phyloP scores from a whole-genome alignment of 2,888 invertebrate genomes.

The Drosophila subsilvestris region DNA sequence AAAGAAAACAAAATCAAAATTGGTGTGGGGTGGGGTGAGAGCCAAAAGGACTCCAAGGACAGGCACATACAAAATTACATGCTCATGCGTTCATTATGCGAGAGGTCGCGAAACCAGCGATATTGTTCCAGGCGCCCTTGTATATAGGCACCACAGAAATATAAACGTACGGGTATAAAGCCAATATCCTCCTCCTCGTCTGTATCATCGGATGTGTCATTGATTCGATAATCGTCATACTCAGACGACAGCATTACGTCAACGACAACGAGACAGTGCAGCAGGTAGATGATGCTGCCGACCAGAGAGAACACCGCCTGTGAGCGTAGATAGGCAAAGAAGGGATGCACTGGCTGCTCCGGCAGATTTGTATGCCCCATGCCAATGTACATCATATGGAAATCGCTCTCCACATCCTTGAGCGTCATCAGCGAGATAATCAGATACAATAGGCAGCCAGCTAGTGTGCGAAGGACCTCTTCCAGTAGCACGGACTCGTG shows the following conservation, averaged over 20 bases:
- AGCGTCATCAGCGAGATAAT: slow-evolving; percentile 46
- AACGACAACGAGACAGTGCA: slow-evolving; percentile 51
- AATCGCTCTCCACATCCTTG: slow-evolving; percentile 38
- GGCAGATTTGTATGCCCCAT: not conserved
- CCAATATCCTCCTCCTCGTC: not conserved
- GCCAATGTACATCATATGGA: slow-evolving; percentile 28
- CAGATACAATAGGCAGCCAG: slow-evolving; percentile 30
- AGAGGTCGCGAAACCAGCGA: slow-evolving; percentile 52
- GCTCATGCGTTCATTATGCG: not conserved
- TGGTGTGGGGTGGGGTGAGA: too few species aligned
- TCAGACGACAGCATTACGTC: slow-evolving; percentile 54
- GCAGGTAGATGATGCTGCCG: slow-evolving; percentile 40
- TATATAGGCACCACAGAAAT: slow-evolving; percentile 22
- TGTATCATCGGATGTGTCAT: not conserved
- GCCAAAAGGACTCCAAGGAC: not conserved
- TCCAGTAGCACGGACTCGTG: slow-evolving; percentile 1
- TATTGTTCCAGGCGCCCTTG: slow-evolving; percentile 32
- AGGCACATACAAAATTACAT: not conserved
- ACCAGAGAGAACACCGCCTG: slow-evolving; percentile 40
- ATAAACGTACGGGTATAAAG: slow-evolving; percentile 37
- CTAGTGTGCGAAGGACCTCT: slow-evolving; percentile 39
- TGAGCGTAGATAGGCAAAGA: slow-evolving; percentile 31
- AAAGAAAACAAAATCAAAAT: not conserved
- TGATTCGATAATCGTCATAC: not conserved
- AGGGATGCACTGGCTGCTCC: slow-evolving; percentile 43